Conservation (phyloP, 1,140 invertebrate species). For the Nilaparvata lugens region DNA sequence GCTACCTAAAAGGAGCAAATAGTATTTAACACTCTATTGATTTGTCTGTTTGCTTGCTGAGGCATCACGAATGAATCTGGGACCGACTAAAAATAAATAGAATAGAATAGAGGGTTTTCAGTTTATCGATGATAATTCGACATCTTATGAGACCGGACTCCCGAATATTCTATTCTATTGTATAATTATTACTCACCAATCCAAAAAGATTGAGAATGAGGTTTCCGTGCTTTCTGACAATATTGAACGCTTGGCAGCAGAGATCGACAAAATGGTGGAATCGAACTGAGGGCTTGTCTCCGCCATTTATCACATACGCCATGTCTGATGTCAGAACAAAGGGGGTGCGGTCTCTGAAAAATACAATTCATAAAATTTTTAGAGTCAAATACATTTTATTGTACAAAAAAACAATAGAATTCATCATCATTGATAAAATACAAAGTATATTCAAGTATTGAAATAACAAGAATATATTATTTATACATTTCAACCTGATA, state of each 20-base stretch:
- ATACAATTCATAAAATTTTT: constrained; percentile 9
- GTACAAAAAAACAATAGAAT: too few relatives aligned
- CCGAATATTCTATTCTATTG: too few relatives aligned
- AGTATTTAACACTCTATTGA: too few relatives aligned
- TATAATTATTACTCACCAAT: constrained; percentile 52
- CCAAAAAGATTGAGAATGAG: constrained; percentile 88
- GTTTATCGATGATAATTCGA: background rate
- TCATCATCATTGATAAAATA: background rate
- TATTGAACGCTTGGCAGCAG: constrained; percentile 95
- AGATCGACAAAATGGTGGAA: constrained; percentile 98
- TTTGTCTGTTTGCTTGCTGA: too few relatives aligned
- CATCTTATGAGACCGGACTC: too few relatives aligned
- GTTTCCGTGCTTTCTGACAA: constrained; percentile 88
- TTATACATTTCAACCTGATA: too few relatives aligned
- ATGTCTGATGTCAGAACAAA: constrained; percentile 98
- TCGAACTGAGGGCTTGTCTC: constrained; percentile 82
- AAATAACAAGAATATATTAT: constrained; percentile 1
- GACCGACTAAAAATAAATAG: too few relatives aligned
- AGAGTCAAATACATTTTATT: background rate
- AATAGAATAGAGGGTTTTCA: background rate
- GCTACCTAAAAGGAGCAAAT: too few relatives aligned
- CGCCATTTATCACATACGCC: constrained; percentile 98
- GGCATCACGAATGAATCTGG: too few relatives aligned
- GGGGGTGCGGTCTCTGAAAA: constrained; percentile 81
- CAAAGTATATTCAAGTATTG: background rate